A percentile compares a stretch with the other conserved stretches of the same genome.
Evolutionary conservation across 35 echinoderm and acorn worm species (phyloP).

Genomic region (Acanthaster planci): DNA sequence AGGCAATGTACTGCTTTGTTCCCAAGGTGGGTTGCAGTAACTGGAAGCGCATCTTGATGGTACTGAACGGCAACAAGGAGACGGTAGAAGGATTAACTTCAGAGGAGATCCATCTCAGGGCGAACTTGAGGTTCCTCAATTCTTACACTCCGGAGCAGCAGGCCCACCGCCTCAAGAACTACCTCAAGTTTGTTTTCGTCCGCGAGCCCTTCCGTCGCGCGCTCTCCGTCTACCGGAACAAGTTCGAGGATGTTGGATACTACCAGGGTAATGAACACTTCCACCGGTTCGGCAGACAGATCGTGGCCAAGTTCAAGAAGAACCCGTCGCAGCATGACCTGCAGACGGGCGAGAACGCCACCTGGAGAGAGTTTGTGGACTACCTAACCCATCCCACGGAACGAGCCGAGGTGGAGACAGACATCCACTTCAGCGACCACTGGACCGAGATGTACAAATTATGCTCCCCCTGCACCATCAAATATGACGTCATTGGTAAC

Average conservation of each 20-base stretch:
- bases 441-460: slow-evolving; percentile 74
- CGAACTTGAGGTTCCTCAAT: slow-evolving; percentile 60
- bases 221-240: slow-evolving; percentile 86
- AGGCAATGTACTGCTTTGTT: slow-evolving; percentile 78
- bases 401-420: slow-evolving; percentile 65
- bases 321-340: slow-evolving; percentile 49
- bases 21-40: slow-evolving; percentile 91
- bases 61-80: slow-evolving; percentile 63
- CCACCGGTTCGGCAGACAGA: slow-evolving; percentile 79
- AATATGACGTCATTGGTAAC: slow-evolving; percentile 90
- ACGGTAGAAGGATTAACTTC: slow-evolving; percentile 71
- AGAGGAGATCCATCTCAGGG: slow-evolving; percentile 77
- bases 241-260: slow-evolving; percentile 61
- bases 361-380: slow-evolving; percentile 81
- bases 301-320: slow-evolving; percentile 68
- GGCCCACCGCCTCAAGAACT: slow-evolving; percentile 53
- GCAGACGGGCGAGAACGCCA: slow-evolving; percentile 70
- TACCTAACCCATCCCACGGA: slow-evolving; percentile 65
- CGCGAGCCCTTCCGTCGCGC: slow-evolving; percentile 78
- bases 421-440: slow-evolving; percentile 73
- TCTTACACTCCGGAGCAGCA: slow-evolving; percentile 34
- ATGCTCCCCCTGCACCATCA: slow-evolving; percentile 74
- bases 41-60: slow-evolving; percentile 91
- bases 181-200: slow-evolving; percentile 85
- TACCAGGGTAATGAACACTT: slow-evolving; percentile 66